phyloP scores from a whole-genome alignment of 2,888 invertebrate species.

The Papilio gigon region DNA sequence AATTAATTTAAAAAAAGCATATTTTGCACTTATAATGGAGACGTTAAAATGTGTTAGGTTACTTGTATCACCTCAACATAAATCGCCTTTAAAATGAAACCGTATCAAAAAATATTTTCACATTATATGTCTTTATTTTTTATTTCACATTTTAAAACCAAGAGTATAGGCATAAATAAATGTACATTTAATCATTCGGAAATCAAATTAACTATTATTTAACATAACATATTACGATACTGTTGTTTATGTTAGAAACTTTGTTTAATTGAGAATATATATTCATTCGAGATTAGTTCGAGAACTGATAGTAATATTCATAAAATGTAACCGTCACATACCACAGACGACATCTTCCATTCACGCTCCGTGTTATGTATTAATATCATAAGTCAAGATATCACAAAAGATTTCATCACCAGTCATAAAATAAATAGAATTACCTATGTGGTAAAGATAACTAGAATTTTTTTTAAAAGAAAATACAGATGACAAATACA shows the following conservation, averaged over 20 bases:
- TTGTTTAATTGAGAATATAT: neutral
- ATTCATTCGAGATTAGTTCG: constrained; percentile 12
- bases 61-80: too few relatives aligned
- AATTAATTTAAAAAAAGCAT: too few relatives aligned
- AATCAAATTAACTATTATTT: neutral
- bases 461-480: neutral
- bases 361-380: constrained; percentile 38
- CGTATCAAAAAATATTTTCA: too few relatives aligned
- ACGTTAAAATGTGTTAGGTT: too few relatives aligned
- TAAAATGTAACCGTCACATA: constrained; percentile 31
- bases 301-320: constrained; percentile 28
- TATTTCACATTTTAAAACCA: too few relatives aligned
- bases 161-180: too few relatives aligned
- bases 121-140: too few relatives aligned
- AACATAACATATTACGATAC: neutral
- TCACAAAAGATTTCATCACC: constrained; percentile 40
- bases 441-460: too few relatives aligned
- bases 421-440: neutral
- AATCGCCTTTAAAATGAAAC: too few relatives aligned
- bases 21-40: too few relatives aligned
- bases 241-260: neutral
- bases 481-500: neutral
- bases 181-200: too few relatives aligned
- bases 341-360: constrained; percentile 35
- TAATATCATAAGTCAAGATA: constrained; percentile 39